These are phyloP conservation scores for Pyrrhosoma nymphula DNA, from an alignment of 2,888 invertebrate genomes.

Conservation along the genomic window DNA sequence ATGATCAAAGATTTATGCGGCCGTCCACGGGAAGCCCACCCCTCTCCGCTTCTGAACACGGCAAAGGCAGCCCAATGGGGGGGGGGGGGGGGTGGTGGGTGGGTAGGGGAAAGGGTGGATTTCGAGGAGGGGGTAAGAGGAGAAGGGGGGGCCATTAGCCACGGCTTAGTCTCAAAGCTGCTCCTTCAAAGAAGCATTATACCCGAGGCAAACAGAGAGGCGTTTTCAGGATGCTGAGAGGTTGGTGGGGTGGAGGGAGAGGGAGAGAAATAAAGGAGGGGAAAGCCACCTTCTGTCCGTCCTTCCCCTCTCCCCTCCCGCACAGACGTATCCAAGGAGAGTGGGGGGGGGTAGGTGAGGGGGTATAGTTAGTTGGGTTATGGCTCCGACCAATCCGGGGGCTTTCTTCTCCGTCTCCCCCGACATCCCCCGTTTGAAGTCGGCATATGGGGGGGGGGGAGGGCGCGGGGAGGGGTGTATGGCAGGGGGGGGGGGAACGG, in stretches of 20 bases:
- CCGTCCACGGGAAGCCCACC: background rate
- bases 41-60: background rate
- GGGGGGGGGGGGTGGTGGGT: background rate
- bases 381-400: constrained; percentile 43
- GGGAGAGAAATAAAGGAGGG: background rate
- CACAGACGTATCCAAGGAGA: background rate
- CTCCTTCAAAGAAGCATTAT: constrained; percentile 54
- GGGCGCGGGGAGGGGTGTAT: background rate
- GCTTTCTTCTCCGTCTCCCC: background rate
- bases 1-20: constrained; percentile 29
- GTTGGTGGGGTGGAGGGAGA: background rate
- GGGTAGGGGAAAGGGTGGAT: background rate
- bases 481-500: background rate
- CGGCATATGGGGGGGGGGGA: background rate
- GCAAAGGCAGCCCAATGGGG: background rate
- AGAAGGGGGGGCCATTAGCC: background rate
- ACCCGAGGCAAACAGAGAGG: constrained; percentile 21
- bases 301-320: background rate
- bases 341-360: background rate
- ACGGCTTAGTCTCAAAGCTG: constrained; percentile 30
- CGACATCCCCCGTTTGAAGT: constrained; percentile 7
- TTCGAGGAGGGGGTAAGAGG: background rate
- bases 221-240: background rate
- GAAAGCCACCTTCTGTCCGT: background rate
- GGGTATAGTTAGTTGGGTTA: constrained; percentile 10